Conservation (phyloP, 2,888 invertebrate species). For the Fragum fragum region DNA sequence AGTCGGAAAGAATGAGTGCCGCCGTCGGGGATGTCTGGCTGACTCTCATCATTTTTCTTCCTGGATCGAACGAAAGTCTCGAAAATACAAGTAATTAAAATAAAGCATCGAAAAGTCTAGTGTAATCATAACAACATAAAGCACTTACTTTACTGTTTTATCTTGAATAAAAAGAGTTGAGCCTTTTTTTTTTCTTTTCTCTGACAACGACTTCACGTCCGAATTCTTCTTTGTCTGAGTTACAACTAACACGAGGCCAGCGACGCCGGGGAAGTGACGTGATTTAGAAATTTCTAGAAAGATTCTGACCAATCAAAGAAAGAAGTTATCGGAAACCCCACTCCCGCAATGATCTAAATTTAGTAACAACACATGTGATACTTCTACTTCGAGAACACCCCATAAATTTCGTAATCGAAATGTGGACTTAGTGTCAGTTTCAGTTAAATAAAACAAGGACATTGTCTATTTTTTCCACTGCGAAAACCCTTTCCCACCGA, state of each 20-base stretch:
- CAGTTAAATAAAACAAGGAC: too few relatives aligned
- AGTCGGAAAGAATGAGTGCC: too few relatives aligned
- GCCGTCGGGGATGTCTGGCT: too few relatives aligned
- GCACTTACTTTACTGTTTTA: slow-evolving; percentile 19
- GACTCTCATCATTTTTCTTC: too few relatives aligned
- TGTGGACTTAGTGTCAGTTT: too few relatives aligned
- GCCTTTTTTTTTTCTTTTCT: slow-evolving; percentile 22
- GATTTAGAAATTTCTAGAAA: slow-evolving; percentile 61
- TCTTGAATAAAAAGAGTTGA: slow-evolving; percentile 29
- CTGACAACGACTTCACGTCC: background rate
- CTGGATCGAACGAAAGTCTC: too few relatives aligned
- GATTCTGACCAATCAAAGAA: slow-evolving; percentile 16
- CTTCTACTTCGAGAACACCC: background rate
- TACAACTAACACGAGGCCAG: slow-evolving; percentile 48
- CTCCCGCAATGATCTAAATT: background rate
- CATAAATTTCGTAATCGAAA: too few relatives aligned
- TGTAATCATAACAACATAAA: too few relatives aligned
- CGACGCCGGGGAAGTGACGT: slow-evolving; percentile 66
- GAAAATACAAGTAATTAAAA: too few relatives aligned
- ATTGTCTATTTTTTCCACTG: too few relatives aligned
- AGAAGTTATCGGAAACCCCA: background rate
- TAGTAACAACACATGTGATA: background rate
- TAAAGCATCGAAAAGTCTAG: too few relatives aligned
- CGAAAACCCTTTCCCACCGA: too few relatives aligned
- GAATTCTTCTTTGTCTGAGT: slow-evolving; percentile 18